phyloP scores from a whole-genome alignment of 2,888 invertebrate species.

The Augiades crinisus region DNA sequence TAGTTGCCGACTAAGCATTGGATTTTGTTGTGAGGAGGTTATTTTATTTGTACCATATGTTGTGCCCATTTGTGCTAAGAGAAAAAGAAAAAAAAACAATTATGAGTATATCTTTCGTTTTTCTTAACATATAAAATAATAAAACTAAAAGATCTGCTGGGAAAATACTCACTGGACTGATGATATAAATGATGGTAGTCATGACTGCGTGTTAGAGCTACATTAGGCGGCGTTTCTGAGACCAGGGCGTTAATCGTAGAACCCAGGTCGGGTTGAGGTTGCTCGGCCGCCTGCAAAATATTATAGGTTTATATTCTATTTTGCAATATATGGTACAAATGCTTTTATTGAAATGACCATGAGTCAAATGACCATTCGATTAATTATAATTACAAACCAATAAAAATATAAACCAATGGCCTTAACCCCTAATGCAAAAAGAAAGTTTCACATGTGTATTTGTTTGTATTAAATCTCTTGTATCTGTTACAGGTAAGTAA shows the following conservation, averaged over 20 bases:
- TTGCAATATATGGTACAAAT: too few species aligned
- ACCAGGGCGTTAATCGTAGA: conserved; percentile 91
- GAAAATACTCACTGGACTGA: conserved; percentile 55
- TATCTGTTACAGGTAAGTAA: too few species aligned
- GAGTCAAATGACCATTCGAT: too few species aligned
- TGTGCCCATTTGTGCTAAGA: conserved; percentile 73
- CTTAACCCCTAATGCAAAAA: too few species aligned
- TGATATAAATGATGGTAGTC: conserved; percentile 77
- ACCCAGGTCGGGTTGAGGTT: conserved; percentile 83
- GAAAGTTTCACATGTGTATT: too few species aligned
- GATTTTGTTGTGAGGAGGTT: conserved; percentile 90
- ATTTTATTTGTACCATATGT: conserved; percentile 81
- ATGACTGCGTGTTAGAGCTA: conserved; percentile 87
- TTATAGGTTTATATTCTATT: background rate
- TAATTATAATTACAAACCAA: too few species aligned
- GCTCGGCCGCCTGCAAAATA: conserved; percentile 79
- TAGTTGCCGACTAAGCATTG: conserved; percentile 93
- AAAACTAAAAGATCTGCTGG: too few species aligned
- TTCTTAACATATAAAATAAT: too few species aligned
- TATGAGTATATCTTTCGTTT: too few species aligned
- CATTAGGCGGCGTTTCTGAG: conserved; percentile 94
- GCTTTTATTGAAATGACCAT: too few species aligned
- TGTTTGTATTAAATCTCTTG: too few species aligned
- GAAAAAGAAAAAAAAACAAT: conserved; percentile 37
- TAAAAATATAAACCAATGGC: too few species aligned